Base-by-base conservation (phyloP, 2,797 vertebrate genomes). In the Phoxinus dragarum region DNA sequence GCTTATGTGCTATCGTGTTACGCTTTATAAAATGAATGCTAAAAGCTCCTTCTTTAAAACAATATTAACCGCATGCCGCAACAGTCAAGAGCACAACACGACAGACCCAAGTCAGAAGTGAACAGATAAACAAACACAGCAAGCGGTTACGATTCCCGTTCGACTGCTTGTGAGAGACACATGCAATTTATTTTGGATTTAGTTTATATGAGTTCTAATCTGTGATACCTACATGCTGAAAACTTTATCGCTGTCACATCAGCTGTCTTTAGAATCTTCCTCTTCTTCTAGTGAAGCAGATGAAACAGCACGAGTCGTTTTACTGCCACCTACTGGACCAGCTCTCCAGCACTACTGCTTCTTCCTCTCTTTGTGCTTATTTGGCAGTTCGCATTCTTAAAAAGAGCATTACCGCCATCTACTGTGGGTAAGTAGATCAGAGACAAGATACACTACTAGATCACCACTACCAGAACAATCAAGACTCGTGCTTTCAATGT, bases 191-290 rank as follows among this genome's bases (percentile, higher is more conserved):
- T 42, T 68, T 40, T 1, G 16, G 14, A 21, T 76, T 67, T 40
- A 54, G 23, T 84, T 49, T 10, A 19, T 36, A 2, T 11, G 3
- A 52, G 31, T 38, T 44, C 0, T 44, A 27, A 74, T 36, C 6
- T 36, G 3, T 3, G 77, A 85, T 85, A 85, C 84, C 27, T 85
- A 85, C 84, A 85, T 85, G 68, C 2, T 80, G 67, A 14, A 4
- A 71, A 72, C 19, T 71, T 79, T 49, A 38, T 72, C 23, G 40
- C 27, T 23, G 49, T 27, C 52, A 36, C 49, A 64, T 34, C 73
- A 84, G 74, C 81, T 59, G 66, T 40, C 64, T 49, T 76, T 78
- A 42, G 36, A 77, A 61, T 71, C 40, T 66, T 34, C 31, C 10
- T 80, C 84, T 85, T 85, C 84, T 80, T 73, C 77, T 74, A n/a